These are phyloP conservation scores for Sarcophaga bullata DNA, from an alignment of 1,140 invertebrate species.

Conservation along the genomic window DNA sequence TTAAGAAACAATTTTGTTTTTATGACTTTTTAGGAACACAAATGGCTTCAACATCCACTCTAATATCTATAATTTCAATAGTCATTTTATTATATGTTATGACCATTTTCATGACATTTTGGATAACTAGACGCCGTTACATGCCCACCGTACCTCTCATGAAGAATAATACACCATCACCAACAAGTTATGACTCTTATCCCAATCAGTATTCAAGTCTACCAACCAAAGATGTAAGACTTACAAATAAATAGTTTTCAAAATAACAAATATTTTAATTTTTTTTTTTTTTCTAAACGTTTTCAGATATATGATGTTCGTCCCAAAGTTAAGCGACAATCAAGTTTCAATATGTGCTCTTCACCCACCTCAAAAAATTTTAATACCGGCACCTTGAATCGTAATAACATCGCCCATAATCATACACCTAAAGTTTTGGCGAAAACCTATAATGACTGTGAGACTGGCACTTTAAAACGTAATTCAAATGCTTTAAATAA, in stretches of 20 bases:
- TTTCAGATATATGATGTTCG: constrained; percentile 62
- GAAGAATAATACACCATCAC: constrained; percentile 64
- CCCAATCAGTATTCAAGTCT: constrained; percentile 86
- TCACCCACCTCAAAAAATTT: constrained; percentile 66
- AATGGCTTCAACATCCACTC: constrained; percentile 50
- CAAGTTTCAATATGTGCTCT: constrained; percentile 69
- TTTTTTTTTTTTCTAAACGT: constrained; percentile 45
- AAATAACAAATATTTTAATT: not conserved
- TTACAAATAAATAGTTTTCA: not conserved
- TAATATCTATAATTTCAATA: constrained; percentile 49
- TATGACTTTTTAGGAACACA: constrained; percentile 47
- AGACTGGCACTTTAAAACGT: constrained; percentile 80
- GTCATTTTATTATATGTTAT: constrained; percentile 47
- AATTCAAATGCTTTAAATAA: constrained; percentile 75
- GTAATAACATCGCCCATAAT: constrained; percentile 71
- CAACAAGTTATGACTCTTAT: constrained; percentile 81
- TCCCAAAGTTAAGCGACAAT: constrained; percentile 70
- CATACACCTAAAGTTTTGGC: constrained; percentile 75
- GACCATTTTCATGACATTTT: constrained; percentile 57
- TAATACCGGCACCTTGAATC: constrained; percentile 71
- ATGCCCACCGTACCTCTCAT: constrained; percentile 50
- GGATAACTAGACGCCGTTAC: constrained; percentile 50
- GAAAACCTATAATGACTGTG: constrained; percentile 73
- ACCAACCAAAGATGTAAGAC: constrained; percentile 76
- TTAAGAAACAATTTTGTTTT: not conserved